phyloP scores from a whole-genome alignment of 1,140 invertebrate genomes.

The Venustaconcha ellipsiformis region DNA sequence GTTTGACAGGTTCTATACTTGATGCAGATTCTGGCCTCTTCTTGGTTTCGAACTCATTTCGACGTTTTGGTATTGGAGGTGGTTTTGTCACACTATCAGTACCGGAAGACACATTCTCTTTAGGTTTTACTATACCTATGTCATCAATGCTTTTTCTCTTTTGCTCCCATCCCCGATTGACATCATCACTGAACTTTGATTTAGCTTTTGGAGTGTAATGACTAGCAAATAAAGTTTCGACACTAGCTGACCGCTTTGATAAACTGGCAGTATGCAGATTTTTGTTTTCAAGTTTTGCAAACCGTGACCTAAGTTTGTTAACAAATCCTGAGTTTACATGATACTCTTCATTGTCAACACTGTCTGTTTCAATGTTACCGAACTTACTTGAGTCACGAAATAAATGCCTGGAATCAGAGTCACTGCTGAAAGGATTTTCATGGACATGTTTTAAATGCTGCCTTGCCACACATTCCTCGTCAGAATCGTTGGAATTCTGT shows the following conservation, averaged over 20 bases:
- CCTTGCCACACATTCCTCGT: not conserved
- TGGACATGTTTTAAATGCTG: slow-evolving; percentile 34
- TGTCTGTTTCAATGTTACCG: slow-evolving; percentile 19
- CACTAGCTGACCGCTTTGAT: slow-evolving; percentile 53
- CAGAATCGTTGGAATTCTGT: too few species aligned
- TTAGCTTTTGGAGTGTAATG: too few species aligned
- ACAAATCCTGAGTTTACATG: slow-evolving; percentile 64
- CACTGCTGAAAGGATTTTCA: slow-evolving; percentile 27
- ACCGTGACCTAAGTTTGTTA: slow-evolving; percentile 59
- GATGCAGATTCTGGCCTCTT: slow-evolving; percentile 1
- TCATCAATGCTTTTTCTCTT: not conserved
- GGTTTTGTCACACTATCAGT: slow-evolving; percentile 4
- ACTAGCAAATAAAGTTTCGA: slow-evolving; percentile 52
- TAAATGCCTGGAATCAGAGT: slow-evolving; percentile 11
- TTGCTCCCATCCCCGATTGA: not conserved
- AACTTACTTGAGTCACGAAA: slow-evolving; percentile 2
- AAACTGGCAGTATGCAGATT: slow-evolving; percentile 25
- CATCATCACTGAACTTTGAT: too few species aligned
- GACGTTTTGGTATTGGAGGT: not conserved
- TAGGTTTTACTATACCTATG: not conserved
- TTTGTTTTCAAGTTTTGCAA: slow-evolving; percentile 46
- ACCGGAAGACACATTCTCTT: slow-evolving; percentile 1
- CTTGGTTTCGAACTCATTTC: slow-evolving; percentile 1
- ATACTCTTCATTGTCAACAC: slow-evolving; percentile 47
- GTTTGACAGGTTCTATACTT: slow-evolving; percentile 9